Percentiles rank a stretch among this genome's conserved stretches.
Conservation (phyloP, 2,888 invertebrate genomes). For the Hydroisotoma schaefferi region DNA sequence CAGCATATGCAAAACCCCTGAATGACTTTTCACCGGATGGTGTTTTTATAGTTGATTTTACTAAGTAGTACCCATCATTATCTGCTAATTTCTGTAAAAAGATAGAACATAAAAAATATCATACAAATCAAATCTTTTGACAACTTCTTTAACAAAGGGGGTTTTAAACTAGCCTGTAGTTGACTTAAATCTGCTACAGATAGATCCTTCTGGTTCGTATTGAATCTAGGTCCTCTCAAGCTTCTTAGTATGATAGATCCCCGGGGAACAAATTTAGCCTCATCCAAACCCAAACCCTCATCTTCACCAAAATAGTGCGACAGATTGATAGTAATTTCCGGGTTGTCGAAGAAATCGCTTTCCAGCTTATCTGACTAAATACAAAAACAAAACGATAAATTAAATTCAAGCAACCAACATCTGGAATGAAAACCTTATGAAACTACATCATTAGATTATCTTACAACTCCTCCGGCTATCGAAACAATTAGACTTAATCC, state of each 20-base stretch:
- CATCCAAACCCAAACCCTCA: slow-evolving; percentile 6
- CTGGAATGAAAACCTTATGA: too few relatives aligned
- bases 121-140: neutral
- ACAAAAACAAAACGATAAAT: too few relatives aligned
- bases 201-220: slow-evolving; percentile 41
- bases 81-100: slow-evolving; percentile 62
- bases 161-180: slow-evolving; percentile 26
- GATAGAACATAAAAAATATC: neutral
- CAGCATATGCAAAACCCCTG: slow-evolving; percentile 75
- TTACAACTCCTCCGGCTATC: too few relatives aligned
- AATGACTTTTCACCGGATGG: slow-evolving; percentile 68
- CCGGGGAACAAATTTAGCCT: slow-evolving; percentile 29
- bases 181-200: slow-evolving; percentile 28
- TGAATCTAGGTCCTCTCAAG: slow-evolving; percentile 41
- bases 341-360: slow-evolving; percentile 44
- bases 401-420: too few relatives aligned
- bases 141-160: too few relatives aligned
- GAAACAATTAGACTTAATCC: too few relatives aligned
- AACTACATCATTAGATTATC: too few relatives aligned
- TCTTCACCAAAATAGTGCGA: slow-evolving; percentile 36
- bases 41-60: slow-evolving; percentile 66
- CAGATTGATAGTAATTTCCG: slow-evolving; percentile 38
- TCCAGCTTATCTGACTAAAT: slow-evolving; percentile 40
- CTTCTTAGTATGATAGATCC: slow-evolving; percentile 39
- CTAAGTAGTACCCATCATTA: slow-evolving; percentile 68